Evolutionary conservation across 92 coral and sea anemone species (phyloP).

Genomic region (Phymanthus crucifer): DNA sequence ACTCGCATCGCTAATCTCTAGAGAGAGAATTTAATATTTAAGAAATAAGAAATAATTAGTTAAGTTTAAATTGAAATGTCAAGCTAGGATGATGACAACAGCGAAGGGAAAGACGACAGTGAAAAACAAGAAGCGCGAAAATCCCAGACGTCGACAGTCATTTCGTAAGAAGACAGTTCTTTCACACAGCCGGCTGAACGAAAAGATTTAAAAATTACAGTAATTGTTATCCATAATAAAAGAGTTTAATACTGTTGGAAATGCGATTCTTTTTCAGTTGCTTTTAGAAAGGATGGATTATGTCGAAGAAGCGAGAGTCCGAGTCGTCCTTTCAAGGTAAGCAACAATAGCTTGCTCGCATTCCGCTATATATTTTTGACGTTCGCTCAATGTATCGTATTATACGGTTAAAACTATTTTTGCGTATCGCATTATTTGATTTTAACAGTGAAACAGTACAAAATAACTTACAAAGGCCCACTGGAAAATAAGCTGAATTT

Average conservation of each 20-base stretch:
- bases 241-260: too few species aligned
- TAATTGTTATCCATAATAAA: too few species aligned
- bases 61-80: neutral
- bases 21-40: too few species aligned
- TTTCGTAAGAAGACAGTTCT: slow-evolving; percentile 28
- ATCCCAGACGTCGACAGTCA: slow-evolving; percentile 1
- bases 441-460: too few species aligned
- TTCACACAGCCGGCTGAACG: too few species aligned
- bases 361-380: too few species aligned
- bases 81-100: neutral
- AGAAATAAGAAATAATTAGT: neutral
- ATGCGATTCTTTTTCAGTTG: slow-evolving; percentile 9
- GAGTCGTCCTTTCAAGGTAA: slow-evolving; percentile 10
- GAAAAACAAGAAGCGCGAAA: neutral
- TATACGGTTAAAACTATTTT: too few species aligned
- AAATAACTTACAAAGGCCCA: too few species aligned
- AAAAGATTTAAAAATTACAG: neutral
- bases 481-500: too few species aligned
- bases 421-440: too few species aligned
- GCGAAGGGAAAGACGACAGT: neutral
- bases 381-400: too few species aligned
- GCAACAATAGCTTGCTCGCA: neutral
- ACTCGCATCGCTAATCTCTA: neutral
- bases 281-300: slow-evolving; percentile 26
- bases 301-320: slow-evolving; percentile 19